phyloP scores from a whole-genome alignment of 2,113 vertebrate genomes.

The Sialia sialis region DNA sequence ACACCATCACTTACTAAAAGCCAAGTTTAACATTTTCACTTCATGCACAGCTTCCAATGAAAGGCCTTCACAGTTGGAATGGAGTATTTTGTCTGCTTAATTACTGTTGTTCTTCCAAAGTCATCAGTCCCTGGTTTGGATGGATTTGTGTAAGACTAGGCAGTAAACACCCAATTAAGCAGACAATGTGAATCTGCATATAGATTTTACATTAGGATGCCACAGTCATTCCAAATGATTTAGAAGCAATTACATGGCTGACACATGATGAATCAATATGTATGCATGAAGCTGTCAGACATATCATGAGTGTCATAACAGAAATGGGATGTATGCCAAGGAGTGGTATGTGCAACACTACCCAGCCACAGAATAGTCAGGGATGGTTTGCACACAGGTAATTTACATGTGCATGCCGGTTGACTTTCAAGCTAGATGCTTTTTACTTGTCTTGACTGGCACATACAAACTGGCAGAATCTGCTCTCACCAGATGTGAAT shows the following conservation, averaged over 20 bases:
- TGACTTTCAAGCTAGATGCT: not conserved
- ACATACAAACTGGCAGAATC: not conserved
- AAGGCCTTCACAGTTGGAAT: not conserved
- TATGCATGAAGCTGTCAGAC: not conserved
- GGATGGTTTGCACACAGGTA: not conserved
- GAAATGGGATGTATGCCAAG: not conserved
- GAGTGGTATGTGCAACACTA: not conserved
- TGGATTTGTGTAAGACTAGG: not conserved
- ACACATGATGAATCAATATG: constrained; percentile 1
- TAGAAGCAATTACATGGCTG: constrained; percentile 10
- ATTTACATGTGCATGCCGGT: not conserved
- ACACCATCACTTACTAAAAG: not conserved
- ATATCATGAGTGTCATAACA: not conserved
- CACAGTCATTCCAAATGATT: not conserved
- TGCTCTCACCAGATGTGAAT: not conserved
- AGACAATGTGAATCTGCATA: not conserved
- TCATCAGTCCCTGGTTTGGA: not conserved
- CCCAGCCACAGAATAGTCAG: not conserved
- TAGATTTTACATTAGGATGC: not conserved
- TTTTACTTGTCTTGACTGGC: not conserved
- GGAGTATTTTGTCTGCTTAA: not conserved
- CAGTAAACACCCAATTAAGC: not conserved
- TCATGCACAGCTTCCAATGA: not conserved
- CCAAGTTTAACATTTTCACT: not conserved
- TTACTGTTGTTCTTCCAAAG: not conserved